Evolutionary conservation across 2,888 invertebrate genomes (phyloP).

Genomic region (Acronicta aceris): DNA sequence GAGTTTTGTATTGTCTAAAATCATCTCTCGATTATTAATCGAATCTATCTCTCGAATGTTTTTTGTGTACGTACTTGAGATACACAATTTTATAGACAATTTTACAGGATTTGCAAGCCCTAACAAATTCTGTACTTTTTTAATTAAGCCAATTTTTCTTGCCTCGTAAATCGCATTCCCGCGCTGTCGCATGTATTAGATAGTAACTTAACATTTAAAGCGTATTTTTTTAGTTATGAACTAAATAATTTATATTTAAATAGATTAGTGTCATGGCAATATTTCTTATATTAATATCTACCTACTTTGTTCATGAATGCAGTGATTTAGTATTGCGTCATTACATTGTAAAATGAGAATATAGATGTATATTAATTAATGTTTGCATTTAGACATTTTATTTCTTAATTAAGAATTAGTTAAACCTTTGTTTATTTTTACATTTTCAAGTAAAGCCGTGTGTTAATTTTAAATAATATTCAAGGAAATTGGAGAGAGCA

Average conservation of each 20-base stretch:
- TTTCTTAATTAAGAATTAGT: conserved; percentile 29
- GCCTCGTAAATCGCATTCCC: neutral
- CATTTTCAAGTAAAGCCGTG: conserved; percentile 21
- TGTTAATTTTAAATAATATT: conserved; percentile 9
- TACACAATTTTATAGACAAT: no score
- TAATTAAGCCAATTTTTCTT: no score
- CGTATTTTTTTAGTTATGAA: neutral
- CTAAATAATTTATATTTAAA: neutral
- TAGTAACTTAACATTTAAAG: neutral
- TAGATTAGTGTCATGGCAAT: neutral
- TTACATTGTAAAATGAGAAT: conserved; percentile 26
- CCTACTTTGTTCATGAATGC: conserved; percentile 20
- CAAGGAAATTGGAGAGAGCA: conserved; percentile 12
- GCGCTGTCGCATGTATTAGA: neutral
- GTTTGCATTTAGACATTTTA: conserved; percentile 50
- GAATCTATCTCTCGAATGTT: no score
- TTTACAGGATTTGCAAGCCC: no score
- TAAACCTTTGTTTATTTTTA: conserved; percentile 19
- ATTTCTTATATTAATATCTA: neutral
- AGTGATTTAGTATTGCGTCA: conserved; percentile 48
- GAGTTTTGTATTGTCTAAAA: no score
- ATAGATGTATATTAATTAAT: conserved; percentile 38
- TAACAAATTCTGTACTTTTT: no score
- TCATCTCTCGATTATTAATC: no score
- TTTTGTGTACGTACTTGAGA: no score